Base-by-base conservation (phyloP, 1,140 invertebrate species). In the Zaprionus kolodkinae region DNA sequence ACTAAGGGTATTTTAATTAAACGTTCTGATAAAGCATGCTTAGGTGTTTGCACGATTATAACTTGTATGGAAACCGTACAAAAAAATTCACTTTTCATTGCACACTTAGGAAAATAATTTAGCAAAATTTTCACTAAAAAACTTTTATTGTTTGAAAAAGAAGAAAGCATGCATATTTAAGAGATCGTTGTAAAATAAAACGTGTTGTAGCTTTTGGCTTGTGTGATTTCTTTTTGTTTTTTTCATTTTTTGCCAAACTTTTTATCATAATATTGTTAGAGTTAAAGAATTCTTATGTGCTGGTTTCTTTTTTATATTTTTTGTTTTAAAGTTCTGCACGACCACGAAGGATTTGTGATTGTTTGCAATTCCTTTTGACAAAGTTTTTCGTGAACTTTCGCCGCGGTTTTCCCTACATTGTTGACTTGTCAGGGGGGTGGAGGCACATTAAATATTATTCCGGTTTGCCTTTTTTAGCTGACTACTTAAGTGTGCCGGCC, bases 401-500 rank as follows among this genome's bases (percentile, higher is more conserved):
- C 27, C 17, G 15, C 45, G 17, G 13, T 60, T 43, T 60, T 59
- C 33, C 40, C 57, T 75, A 76, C 79, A 79, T 86, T 82, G 76
- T 83, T 80, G 65, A 72, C 83, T 72, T 45, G 40, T 7, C 52
- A 52, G 50, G 50, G 36, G 35, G 43, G 25, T 11, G 13, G 40
- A 7, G 40, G 40, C 40, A 45, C 48, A 76, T 62, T 50, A 72
- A 62, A 76, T 27, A 67, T 63, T 67, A 65, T 73, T 43, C 61
- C 35, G 33, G 33, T 63, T 54, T 81, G 65, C 71, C 57, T 60
- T 84, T 84, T 78, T 84, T 74, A 92, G 91, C 91, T 70, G 91
- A 92, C 83, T 92, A 90, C 76, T 81, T 92, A 68, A 93, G 78
- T 68, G 90, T 93, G 63, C 92, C 91, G 62, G 73, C 85, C 25